Conservation (phyloP, 2,797 vertebrate species). For the Cygnus olor region DNA sequence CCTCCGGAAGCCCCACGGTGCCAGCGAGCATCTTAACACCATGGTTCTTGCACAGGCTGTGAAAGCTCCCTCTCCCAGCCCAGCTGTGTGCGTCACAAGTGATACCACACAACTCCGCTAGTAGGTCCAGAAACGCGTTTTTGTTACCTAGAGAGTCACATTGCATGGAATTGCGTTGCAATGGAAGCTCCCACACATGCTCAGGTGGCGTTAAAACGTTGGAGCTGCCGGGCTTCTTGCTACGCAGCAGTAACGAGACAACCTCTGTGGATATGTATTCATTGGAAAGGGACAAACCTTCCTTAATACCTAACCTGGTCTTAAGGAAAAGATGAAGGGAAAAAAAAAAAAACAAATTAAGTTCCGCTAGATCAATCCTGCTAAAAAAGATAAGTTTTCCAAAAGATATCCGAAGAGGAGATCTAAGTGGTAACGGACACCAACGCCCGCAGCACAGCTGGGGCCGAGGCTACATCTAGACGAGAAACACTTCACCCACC, state of each 20-base stretch:
- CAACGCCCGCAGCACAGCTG: background rate
- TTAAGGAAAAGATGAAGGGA: rapidly evolving
- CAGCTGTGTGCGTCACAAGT: background rate
- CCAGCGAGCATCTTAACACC: rapidly evolving
- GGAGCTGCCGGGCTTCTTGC: background rate
- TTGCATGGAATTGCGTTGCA: too few relatives aligned
- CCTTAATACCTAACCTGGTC: rapidly evolving
- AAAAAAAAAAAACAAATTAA: background rate
- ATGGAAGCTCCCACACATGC: rapidly evolving
- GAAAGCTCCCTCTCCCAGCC: background rate
- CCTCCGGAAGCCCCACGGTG: rapidly evolving
- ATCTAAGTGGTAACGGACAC: rapidly evolving
- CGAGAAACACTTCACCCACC: background rate
- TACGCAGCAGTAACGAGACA: background rate
- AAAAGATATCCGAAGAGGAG: rapidly evolving
- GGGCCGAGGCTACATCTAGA: rapidly evolving
- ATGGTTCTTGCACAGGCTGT: background rate
- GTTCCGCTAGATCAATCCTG: background rate
- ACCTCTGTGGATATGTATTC: rapidly evolving
- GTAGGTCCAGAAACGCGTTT: background rate
- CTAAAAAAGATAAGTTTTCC: background rate
- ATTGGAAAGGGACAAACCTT: background rate
- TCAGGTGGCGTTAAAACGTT: rapidly evolving
- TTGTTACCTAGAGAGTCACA: too few relatives aligned
- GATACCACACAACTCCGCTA: background rate